Evolutionary conservation across 2,797 vertebrate genomes (phyloP).

Genomic region (Antennarius maculatus): DNA sequence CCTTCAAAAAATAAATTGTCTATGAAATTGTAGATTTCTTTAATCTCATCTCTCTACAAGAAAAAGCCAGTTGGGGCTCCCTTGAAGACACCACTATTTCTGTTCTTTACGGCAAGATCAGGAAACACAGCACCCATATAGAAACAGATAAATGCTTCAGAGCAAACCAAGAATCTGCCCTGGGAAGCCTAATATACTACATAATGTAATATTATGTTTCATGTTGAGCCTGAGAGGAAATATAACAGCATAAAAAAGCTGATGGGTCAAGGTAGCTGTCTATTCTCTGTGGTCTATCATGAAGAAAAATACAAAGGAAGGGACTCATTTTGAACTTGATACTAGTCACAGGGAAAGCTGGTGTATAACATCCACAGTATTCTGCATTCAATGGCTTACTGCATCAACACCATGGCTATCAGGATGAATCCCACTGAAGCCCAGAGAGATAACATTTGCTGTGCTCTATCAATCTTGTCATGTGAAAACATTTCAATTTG

Average conservation of each 20-base stretch:
- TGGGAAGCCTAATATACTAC: conserved; percentile 17
- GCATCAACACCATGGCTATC: neutral
- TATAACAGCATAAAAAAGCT: conserved; percentile 5
- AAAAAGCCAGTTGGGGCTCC: neutral
- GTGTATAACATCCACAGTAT: neutral
- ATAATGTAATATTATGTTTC: conserved; percentile 43
- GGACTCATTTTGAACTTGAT: neutral
- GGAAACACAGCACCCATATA: conserved; percentile 24
- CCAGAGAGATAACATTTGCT: neutral
- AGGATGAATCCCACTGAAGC: neutral
- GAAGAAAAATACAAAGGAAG: conserved; percentile 1
- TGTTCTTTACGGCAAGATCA: conserved; percentile 27
- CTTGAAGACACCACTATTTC: conserved; percentile 39
- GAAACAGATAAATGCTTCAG: conserved; percentile 40
- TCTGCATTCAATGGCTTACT: conserved; percentile 5
- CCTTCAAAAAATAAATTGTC: too few species aligned
- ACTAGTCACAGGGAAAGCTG: neutral
- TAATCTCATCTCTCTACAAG: neutral
- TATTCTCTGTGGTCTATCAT: conserved; percentile 1
- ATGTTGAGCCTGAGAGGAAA: conserved; percentile 33
- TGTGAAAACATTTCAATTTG: neutral
- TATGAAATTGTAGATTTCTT: too few species aligned
- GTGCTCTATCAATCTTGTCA: neutral
- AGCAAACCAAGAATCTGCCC: conserved; percentile 3
- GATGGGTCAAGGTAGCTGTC: neutral